Conservation (phyloP, 2,113 vertebrate genomes). For the Clarias gariepinus region DNA sequence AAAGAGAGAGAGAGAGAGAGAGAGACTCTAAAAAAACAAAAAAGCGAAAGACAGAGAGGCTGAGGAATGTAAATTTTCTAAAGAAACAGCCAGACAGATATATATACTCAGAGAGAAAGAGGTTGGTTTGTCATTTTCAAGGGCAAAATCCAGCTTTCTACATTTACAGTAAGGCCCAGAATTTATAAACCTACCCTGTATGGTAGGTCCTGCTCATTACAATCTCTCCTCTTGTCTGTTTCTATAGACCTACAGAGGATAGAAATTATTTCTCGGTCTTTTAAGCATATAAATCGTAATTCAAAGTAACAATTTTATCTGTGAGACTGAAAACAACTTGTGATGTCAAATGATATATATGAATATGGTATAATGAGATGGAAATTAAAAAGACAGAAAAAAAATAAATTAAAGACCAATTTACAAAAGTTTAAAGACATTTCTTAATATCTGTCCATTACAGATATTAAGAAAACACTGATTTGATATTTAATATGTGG, state of each 20-base stretch:
- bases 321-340: not conserved
- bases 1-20: slow-evolving; percentile 19
- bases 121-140: slow-evolving; percentile 11
- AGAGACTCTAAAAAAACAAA: slow-evolving; percentile 25
- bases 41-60: not conserved
- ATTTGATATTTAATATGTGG: not conserved
- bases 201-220: slow-evolving; percentile 33
- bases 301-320: slow-evolving; percentile 1
- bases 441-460: no score
- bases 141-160: slow-evolving; percentile 26
- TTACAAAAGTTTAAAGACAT: not conserved
- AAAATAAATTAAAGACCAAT: not conserved
- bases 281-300: slow-evolving; percentile 17
- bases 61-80: not conserved
- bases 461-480: not conserved
- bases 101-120: slow-evolving; percentile 3
- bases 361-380: slow-evolving; percentile 5
- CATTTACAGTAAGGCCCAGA: slow-evolving; percentile 24
- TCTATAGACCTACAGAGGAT: slow-evolving; percentile 30
- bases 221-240: slow-evolving; percentile 34
- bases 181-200: slow-evolving; percentile 34
- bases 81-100: not conserved
- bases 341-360: slow-evolving; percentile 19
- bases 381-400: slow-evolving; percentile 1
- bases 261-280: slow-evolving; percentile 23